These are phyloP conservation scores for Pantala flavescens DNA, from an alignment of 1,140 invertebrate genomes.

Conservation along the genomic window DNA sequence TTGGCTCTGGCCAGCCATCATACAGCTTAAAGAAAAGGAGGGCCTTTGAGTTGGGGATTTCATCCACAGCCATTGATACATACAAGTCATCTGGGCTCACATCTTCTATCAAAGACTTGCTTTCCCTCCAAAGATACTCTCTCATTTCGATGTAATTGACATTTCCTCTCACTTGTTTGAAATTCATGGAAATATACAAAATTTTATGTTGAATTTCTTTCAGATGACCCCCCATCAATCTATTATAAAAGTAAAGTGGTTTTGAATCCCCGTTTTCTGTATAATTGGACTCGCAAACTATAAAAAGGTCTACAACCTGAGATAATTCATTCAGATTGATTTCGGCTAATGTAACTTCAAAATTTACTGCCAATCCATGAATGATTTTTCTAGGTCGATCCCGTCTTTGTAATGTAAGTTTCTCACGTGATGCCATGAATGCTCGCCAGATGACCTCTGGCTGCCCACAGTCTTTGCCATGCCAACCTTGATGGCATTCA, in stretches of 20 bases:
- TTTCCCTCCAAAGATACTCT: slow-evolving; percentile 37
- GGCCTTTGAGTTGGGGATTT: slow-evolving; percentile 47
- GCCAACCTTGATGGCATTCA: slow-evolving; percentile 47
- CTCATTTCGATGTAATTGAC: slow-evolving; percentile 25
- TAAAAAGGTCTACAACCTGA: slow-evolving; percentile 50
- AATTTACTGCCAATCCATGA: slow-evolving; percentile 45
- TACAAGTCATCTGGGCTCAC: slow-evolving; percentile 49
- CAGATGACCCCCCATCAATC: slow-evolving; percentile 31
- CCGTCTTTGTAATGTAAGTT: slow-evolving; percentile 36
- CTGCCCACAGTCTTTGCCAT: slow-evolving; percentile 51
- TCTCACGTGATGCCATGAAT: slow-evolving; percentile 44
- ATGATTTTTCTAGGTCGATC: slow-evolving; percentile 40
- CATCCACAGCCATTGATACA: slow-evolving; percentile 43
- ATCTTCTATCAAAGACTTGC: slow-evolving; percentile 35
- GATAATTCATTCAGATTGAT: slow-evolving; percentile 47
- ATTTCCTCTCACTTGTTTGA: slow-evolving; percentile 23
- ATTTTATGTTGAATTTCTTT: slow-evolving; percentile 42
- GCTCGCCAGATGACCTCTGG: slow-evolving; percentile 55
- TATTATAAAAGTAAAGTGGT: slow-evolving; percentile 27
- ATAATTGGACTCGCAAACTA: slow-evolving; percentile 45
- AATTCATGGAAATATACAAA: slow-evolving; percentile 39
- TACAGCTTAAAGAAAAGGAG: slow-evolving; percentile 54
- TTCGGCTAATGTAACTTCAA: slow-evolving; percentile 45
- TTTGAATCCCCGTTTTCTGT: slow-evolving; percentile 34
- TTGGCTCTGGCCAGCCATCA: slow-evolving; percentile 48